Evolutionary conservation across 2,113 vertebrate species (phyloP).

Genomic region (Petroica traversi): DNA sequence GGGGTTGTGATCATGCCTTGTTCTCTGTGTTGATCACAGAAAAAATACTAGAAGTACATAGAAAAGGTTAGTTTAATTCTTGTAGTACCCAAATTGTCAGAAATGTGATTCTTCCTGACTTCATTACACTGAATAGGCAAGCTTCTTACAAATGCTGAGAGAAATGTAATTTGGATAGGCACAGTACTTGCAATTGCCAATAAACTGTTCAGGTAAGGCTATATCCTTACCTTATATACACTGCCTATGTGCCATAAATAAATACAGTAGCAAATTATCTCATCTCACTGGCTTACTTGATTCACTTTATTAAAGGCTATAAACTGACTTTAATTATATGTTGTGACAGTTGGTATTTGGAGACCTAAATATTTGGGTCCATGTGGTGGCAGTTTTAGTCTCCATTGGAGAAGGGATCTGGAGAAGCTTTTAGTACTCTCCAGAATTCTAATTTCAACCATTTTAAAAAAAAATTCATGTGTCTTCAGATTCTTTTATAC

Average conservation of each 20-base stretch:
- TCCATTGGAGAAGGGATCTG: background rate
- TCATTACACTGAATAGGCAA: background rate
- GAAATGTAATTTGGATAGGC: background rate
- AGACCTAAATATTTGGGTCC: slow-evolving; percentile 49
- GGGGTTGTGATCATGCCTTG: background rate
- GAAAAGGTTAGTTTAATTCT: background rate
- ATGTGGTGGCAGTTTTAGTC: slow-evolving; percentile 29
- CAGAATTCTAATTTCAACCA: background rate
- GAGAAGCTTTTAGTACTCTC: background rate
- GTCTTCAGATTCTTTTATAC: background rate
- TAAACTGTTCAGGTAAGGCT: slow-evolving; percentile 8
- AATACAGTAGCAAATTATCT: slow-evolving; percentile 23
- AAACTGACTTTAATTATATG: slow-evolving; percentile 36
- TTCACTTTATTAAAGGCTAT: slow-evolving; percentile 14
- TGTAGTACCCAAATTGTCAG: background rate
- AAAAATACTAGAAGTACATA: background rate
- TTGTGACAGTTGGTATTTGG: slow-evolving; percentile 45
- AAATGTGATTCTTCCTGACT: background rate
- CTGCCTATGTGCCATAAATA: background rate
- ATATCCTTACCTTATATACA: background rate
- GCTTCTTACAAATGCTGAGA: background rate
- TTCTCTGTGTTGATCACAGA: background rate
- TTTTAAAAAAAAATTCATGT: background rate
- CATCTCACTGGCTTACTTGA: background rate
- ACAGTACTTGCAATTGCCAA: background rate